Evolutionary conservation across 2,113 vertebrate genomes (phyloP).

Genomic region (Paralichthys olivaceus): DNA sequence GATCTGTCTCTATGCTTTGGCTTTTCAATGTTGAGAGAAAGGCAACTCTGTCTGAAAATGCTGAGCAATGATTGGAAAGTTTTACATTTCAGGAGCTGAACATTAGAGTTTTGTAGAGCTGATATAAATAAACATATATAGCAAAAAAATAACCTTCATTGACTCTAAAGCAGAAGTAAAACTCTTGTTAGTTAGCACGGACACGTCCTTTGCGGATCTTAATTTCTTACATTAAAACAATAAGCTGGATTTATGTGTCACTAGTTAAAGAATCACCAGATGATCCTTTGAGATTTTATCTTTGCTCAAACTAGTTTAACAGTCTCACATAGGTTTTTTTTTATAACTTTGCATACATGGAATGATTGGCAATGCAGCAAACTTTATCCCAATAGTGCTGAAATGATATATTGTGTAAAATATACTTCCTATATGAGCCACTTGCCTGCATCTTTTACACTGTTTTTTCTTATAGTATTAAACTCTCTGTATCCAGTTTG

Average conservation of each 20-base stretch:
- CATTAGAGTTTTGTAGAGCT: not conserved
- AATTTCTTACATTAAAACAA: slow-evolving; percentile 11
- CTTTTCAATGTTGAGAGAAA: slow-evolving; percentile 36
- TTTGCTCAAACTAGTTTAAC: not conserved
- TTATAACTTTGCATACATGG: not conserved
- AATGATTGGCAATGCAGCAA: slow-evolving; percentile 2
- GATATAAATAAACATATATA: not conserved
- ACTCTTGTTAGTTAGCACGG: not conserved
- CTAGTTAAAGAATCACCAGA: not conserved
- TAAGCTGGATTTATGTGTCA: not conserved
- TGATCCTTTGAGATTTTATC: not conserved
- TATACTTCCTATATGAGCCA: not conserved
- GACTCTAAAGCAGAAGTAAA: slow-evolving; percentile 36
- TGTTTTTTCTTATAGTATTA: slow-evolving; percentile 3
- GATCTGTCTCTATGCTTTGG: slow-evolving; percentile 50
- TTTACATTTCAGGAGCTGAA: slow-evolving; percentile 1
- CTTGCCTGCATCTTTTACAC: not conserved
- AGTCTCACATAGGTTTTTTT: not conserved
- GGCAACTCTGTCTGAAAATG: slow-evolving; percentile 27
- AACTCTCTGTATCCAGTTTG: not conserved
- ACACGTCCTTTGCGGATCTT: not conserved
- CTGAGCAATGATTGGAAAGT: slow-evolving; percentile 1
- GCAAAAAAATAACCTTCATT: slow-evolving; percentile 50
- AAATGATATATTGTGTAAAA: not conserved
- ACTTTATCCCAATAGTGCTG: not conserved